Percentiles rank a stretch among this genome's conserved stretches.
Conservation (phyloP, 2,797 vertebrate species). For the Sciurus vulgaris region DNA sequence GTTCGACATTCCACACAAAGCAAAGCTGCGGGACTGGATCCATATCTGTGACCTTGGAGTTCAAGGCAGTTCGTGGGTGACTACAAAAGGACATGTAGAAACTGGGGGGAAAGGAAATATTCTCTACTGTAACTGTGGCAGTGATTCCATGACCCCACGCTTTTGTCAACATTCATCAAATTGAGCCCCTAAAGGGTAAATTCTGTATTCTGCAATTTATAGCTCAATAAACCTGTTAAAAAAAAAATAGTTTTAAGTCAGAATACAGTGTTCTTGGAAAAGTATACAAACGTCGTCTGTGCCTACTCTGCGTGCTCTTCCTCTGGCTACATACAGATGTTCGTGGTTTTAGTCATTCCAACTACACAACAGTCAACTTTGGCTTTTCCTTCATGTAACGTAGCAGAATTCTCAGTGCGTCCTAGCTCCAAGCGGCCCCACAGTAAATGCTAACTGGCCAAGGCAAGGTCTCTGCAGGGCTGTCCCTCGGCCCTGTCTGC, state of each 20-base stretch:
- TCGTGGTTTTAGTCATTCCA: background rate
- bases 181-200: background rate
- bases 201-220: background rate
- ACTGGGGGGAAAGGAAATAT: background rate
- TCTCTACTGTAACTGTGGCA: background rate
- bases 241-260: background rate
- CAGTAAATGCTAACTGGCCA: background rate
- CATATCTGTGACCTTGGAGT: background rate
- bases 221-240: background rate
- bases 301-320: background rate
- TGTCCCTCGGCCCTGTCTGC: background rate
- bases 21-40: background rate
- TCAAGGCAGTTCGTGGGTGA: too few relatives aligned
- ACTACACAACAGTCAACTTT: background rate
- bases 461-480: background rate
- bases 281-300: background rate
- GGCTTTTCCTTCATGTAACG: background rate
- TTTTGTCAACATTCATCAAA: background rate
- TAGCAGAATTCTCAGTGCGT: background rate
- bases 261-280: background rate
- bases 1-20: background rate
- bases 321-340: background rate
- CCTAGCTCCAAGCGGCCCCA: background rate
- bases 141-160: background rate
- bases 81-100: background rate